These are phyloP conservation scores for Parasteatoda tepidariorum DNA, from an alignment of 1,140 invertebrate genomes.

Conservation along the genomic window DNA sequence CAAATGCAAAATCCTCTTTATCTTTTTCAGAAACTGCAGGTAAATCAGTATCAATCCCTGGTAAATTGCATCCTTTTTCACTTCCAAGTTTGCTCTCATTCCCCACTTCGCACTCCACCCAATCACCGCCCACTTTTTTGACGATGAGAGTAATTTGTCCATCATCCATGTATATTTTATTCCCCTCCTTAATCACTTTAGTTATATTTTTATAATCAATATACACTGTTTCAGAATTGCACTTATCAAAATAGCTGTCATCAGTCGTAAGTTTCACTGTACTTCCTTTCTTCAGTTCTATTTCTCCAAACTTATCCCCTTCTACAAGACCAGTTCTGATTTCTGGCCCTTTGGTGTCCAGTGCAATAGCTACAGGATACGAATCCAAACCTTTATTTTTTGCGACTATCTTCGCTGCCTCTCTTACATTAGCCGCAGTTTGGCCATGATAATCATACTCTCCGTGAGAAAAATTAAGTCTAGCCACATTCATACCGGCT, in stretches of 20 bases:
- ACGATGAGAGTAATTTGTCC: conserved; percentile 96
- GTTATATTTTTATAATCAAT: conserved; percentile 96
- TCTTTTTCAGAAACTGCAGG: conserved; percentile 99
- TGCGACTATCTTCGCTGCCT: background rate
- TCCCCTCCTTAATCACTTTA: conserved; percentile 89
- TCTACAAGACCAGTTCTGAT: conserved; percentile 94
- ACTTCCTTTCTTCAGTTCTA: conserved; percentile 88
- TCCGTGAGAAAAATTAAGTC: conserved; percentile 98
- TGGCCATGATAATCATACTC: conserved; percentile 80
- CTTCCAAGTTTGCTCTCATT: conserved; percentile 95
- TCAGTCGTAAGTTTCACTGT: conserved; percentile 91
- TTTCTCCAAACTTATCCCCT: conserved; percentile 86
- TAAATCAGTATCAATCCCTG: conserved; percentile 92
- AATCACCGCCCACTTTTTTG: conserved; percentile 73
- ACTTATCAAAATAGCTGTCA: conserved; percentile 82
- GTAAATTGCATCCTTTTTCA: conserved; percentile 94
- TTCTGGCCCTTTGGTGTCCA: conserved; percentile 97
- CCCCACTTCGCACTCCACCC: conserved; percentile 85
- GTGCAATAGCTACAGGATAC: conserved; percentile 76
- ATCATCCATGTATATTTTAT: conserved; percentile 94
- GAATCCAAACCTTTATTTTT: background rate
- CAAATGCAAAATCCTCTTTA: conserved; percentile 91
- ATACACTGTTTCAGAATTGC: conserved; percentile 80
- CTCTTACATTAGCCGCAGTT: background rate
- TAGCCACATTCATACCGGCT: conserved; percentile 98